Evolutionary conservation across 2,797 vertebrate species (phyloP), one percentile per base, ranked within the genome.

Genomic region (Amniataba percoides): DNA sequence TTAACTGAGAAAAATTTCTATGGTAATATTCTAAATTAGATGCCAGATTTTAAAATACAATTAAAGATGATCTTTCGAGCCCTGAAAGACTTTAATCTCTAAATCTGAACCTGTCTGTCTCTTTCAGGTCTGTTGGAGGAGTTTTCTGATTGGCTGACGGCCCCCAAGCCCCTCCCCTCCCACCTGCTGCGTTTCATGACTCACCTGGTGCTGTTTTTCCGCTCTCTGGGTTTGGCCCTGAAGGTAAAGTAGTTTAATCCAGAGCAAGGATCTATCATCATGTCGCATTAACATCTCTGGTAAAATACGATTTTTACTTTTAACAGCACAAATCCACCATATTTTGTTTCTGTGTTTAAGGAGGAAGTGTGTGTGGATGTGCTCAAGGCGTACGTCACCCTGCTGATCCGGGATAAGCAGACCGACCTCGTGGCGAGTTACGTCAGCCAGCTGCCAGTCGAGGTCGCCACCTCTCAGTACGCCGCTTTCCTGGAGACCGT

Each of bases 141-240:
- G 92, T 96, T 99, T 84, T 95, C 90, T 85, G 96, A 95, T 90
- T 99, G 98, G 98, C 92, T 99, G 76, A 91, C 93, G 55, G 95
- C 91, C 80, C 94, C 94, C 69, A 96, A 95, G 85, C 93, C 90
- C 19, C 96, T 99, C 58, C 97, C 98, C n/a, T 96, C 96, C 34
- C 98, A 99, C 81, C 96, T 99, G 40, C 94, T 99, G 80, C 97
- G 98, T 48, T 99, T 99, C 89, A 97, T 99, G 97, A 95, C 95
- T 0, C 98, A 99, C 88, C 96, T 99, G 18, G 92, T 97, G 87
- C 89, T 99, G 83, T 99, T 99, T 87, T 98, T 97, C 89, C 96
- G 95, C n/a, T 96, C 95, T 21, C 90, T 99, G 89, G 97, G 98
- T 55, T 94, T 98, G 55, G 97, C 97, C 14, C 95, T 96, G 39